A percentile compares a stretch with the other conserved stretches of the same genome.
Conservation (phyloP, 2,113 vertebrate species). For the Nothoprocta pentlandii region DNA sequence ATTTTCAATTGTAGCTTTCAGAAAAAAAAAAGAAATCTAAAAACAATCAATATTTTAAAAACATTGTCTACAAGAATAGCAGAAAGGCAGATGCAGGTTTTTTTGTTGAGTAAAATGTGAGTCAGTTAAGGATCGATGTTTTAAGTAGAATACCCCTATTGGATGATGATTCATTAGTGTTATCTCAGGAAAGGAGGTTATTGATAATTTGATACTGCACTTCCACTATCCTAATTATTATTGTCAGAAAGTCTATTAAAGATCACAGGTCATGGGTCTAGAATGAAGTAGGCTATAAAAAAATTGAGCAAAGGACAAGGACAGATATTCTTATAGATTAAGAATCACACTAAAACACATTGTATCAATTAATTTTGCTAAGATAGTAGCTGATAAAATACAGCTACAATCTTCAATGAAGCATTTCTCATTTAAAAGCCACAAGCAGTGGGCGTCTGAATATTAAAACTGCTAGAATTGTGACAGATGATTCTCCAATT, state of each 20-base stretch:
- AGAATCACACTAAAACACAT: not conserved
- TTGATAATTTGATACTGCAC: constrained; percentile 61
- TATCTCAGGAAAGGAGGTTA: constrained; percentile 53
- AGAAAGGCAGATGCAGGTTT: not conserved
- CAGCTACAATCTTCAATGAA: not conserved
- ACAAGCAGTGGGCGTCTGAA: not conserved
- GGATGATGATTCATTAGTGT: constrained; percentile 58
- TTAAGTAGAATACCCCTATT: constrained; percentile 13
- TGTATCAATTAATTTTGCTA: not conserved
- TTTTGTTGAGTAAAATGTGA: not conserved
- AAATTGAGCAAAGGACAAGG: not conserved
- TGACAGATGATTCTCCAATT: not conserved
- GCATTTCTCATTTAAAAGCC: not conserved
- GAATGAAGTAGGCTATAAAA: constrained; percentile 59
- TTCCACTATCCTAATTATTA: constrained; percentile 72
- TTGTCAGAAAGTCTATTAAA: constrained; percentile 79
- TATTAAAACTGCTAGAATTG: not conserved
- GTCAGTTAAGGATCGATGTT: not conserved
- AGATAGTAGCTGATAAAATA: not conserved
- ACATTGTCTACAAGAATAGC: not conserved
- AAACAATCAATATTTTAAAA: not conserved
- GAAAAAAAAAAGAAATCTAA: not conserved
- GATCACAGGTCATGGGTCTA: constrained; percentile 70
- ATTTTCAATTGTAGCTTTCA: not conserved
- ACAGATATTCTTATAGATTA: constrained; percentile 1